These are phyloP conservation scores for Zele albiditarsus DNA, from an alignment of 2,888 invertebrate species.

Conservation along the genomic window DNA sequence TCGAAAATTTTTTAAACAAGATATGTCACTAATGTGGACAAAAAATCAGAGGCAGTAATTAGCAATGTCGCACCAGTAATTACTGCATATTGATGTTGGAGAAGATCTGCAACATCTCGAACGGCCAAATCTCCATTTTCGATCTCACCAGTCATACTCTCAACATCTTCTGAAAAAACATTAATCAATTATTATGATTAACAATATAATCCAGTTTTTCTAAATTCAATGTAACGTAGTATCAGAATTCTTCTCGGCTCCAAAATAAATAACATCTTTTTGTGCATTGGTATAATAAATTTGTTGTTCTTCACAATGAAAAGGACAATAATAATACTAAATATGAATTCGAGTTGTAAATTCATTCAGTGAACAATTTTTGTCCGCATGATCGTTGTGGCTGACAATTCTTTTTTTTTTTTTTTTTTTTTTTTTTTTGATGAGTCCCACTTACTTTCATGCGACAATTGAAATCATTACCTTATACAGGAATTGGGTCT, in stretches of 20 bases:
- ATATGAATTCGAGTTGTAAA: not conserved
- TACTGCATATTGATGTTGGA: slow-evolving; percentile 91
- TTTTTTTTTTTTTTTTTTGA: not conserved
- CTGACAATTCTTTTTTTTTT: not conserved
- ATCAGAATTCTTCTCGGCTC: not conserved
- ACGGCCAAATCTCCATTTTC: slow-evolving; percentile 80
- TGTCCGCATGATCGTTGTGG: not conserved
- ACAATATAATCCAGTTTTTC: not conserved
- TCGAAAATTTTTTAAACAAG: not conserved
- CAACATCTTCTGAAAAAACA: slow-evolving; percentile 70
- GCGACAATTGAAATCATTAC: slow-evolving; percentile 10
- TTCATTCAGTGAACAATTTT: not conserved
- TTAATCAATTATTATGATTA: slow-evolving; percentile 59
- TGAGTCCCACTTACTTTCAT: not conserved
- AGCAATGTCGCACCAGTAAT: slow-evolving; percentile 80
- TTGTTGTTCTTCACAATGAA: not conserved
- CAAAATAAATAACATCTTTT: not conserved
- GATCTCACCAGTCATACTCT: slow-evolving; percentile 74
- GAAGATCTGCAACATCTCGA: slow-evolving; percentile 87
- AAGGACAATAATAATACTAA: not conserved
- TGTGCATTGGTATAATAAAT: not conserved
- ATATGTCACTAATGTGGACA: not conserved
- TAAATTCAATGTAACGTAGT: not conserved
- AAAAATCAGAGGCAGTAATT: not conserved
- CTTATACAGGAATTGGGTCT: slow-evolving; percentile 8